Conservation (phyloP, 2,888 invertebrate species). For the Metellina segmentata region DNA sequence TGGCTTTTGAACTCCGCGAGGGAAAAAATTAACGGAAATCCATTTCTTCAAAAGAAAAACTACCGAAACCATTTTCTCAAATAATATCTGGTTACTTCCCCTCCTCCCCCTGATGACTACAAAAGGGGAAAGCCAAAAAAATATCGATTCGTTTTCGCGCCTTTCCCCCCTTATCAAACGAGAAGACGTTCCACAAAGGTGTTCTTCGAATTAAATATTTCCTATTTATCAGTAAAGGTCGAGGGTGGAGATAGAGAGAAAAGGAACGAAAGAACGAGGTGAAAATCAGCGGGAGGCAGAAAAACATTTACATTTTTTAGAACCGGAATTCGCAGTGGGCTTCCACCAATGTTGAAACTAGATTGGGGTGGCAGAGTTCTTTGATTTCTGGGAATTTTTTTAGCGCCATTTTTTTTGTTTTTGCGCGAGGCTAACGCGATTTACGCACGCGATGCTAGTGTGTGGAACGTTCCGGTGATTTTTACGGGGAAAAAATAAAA, state of each 20-base stretch:
- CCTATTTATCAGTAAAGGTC: constrained; percentile 69
- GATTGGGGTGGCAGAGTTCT: constrained; percentile 63
- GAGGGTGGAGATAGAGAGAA: not conserved
- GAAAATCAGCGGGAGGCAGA: constrained; percentile 47
- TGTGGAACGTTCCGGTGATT: not conserved
- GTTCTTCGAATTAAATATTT: constrained; percentile 75
- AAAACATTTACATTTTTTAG: constrained; percentile 74
- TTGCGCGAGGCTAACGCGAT: constrained; percentile 66
- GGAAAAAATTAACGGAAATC: constrained; percentile 76
- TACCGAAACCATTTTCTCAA: constrained; percentile 75
- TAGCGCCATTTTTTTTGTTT: not conserved
- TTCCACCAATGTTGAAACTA: constrained; percentile 34
- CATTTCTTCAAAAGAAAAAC: constrained; percentile 70
- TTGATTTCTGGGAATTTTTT: constrained; percentile 60
- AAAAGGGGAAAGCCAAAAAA: constrained; percentile 33
- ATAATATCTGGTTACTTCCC: constrained; percentile 75
- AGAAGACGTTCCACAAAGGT: constrained; percentile 45
- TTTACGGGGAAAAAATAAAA: constrained; percentile 9
- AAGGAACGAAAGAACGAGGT: not conserved
- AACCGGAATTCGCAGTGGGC: not conserved
- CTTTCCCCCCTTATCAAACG: constrained; percentile 4
- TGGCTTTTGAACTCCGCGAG: constrained; percentile 62
- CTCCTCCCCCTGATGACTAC: constrained; percentile 66
- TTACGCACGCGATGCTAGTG: constrained; percentile 61
- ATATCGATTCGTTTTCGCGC: constrained; percentile 49